Evolutionary conservation across 1,140 invertebrate genomes (phyloP).

Genomic region (Papilio xuthus): DNA sequence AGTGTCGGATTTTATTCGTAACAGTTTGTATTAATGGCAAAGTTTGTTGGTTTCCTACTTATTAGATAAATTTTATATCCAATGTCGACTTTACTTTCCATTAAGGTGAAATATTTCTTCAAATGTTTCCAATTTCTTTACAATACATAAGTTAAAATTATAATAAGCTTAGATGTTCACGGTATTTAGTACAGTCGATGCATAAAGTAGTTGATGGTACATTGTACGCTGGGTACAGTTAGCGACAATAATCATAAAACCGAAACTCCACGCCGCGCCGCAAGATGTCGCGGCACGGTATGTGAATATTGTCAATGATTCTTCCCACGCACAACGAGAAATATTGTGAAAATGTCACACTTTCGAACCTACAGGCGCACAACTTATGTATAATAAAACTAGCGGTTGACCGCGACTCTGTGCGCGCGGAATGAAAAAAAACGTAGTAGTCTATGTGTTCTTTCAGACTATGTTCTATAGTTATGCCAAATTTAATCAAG

Average conservation of each 20-base stretch:
- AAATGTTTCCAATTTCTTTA: not conserved
- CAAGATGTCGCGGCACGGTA: slow-evolving; percentile 14
- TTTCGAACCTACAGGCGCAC: not conserved
- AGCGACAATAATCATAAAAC: slow-evolving; percentile 12
- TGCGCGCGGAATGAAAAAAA: too few relatives aligned
- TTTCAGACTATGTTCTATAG: too few relatives aligned
- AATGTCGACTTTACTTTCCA: too few relatives aligned
- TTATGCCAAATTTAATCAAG: too few relatives aligned
- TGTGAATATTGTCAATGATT: slow-evolving; percentile 1
- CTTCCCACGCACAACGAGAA: slow-evolving; percentile 1
- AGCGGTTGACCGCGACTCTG: too few relatives aligned
- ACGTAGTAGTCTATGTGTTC: too few relatives aligned
- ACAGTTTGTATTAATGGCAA: too few relatives aligned
- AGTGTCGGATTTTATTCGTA: too few relatives aligned
- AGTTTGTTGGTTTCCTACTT: too few relatives aligned
- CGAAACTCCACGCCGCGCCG: not conserved
- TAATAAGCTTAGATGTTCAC: not conserved
- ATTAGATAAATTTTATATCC: too few relatives aligned
- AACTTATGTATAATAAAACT: not conserved
- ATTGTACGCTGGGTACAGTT: not conserved
- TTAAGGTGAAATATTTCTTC: too few relatives aligned
- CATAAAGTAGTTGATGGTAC: not conserved
- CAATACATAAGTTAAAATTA: not conserved
- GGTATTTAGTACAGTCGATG: not conserved
- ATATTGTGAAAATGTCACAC: not conserved